Evolutionary conservation across 2,113 vertebrate species (phyloP), one percentile per base, ranked within the genome.

Genomic region (Oreochromis spilurus): DNA sequence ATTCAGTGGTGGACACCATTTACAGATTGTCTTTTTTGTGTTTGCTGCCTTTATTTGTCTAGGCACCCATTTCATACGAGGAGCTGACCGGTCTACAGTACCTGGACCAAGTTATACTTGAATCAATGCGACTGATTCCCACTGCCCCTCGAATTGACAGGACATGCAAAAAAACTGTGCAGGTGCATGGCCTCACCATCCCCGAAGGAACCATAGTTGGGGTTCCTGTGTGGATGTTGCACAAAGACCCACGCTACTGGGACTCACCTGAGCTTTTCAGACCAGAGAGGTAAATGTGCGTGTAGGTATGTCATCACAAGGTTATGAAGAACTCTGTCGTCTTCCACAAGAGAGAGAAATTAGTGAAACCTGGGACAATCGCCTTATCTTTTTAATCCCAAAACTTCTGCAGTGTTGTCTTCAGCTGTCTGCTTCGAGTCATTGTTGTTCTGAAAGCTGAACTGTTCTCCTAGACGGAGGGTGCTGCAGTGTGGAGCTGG

Each of bases 201-300:
- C 93, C 90, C 1, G 83, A 94, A 2, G 91, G 89, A 81, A 91
- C 90, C 1, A 0, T 84, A 14, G 54, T 95, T 24, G 86, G 38
- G 9, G 34, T 95, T 79, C 93, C 95, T 29, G 52, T 58, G 13
- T 3, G 26, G 10, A 0, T 87, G 4, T 14, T 95, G 2, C 95
- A 95, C 81, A 92, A 9, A 75, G 93, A 94, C 80, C 94, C 93
- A 9, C 92, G 86, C 5, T 94, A 24, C 5, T 95, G 95, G 95
- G 80, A 36, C 29, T 83, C 87, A 36, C 95, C 95, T 2, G 88
- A 91, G n/a, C 43, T 52, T 7, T 95, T 95, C 86, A 92, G 55
- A 75, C 95, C 95, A 26, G 94, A 95, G 80, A 92, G 95, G 95
- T 94, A 85, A 87, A 34, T 1, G 38, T 38, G 38, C 1, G 38